Conservation (phyloP, 2,888 invertebrate species). For the Lycia hirtaria region DNA sequence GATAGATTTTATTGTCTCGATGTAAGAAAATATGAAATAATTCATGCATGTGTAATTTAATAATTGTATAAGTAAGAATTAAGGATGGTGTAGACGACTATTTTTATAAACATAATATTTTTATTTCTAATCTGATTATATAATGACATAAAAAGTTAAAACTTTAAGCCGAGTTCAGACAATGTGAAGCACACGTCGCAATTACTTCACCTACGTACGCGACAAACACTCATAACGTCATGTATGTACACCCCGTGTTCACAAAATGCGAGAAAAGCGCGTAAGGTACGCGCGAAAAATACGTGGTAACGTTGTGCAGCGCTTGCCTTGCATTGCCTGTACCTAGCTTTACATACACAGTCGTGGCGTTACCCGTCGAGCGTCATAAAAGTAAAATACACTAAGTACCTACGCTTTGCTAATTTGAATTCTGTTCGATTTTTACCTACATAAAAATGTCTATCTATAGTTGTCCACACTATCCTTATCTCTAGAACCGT, state of each 20-base stretch:
- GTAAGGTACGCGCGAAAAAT: no score
- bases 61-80: constrained; percentile 63
- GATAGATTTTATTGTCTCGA: constrained; percentile 81
- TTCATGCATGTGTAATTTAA: constrained; percentile 77
- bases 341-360: no score
- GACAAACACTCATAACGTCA: no score
- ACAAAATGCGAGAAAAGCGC: no score
- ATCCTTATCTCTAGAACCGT: constrained; percentile 67
- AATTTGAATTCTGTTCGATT: neutral
- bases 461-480: constrained; percentile 59
- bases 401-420: neutral
- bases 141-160: no score
- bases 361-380: no score
- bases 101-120: neutral
- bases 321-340: no score
- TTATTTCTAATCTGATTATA: neutral
- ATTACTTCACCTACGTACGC: no score
- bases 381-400: neutral
- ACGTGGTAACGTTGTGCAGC: no score
- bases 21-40: constrained; percentile 52
- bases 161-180: no score
- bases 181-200: no score
- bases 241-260: no score
- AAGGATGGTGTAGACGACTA: constrained; percentile 30
- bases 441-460: neutral